Evolutionary conservation across 2,888 invertebrate species (phyloP).

Genomic region (Drosophila suboccidentalis): DNA sequence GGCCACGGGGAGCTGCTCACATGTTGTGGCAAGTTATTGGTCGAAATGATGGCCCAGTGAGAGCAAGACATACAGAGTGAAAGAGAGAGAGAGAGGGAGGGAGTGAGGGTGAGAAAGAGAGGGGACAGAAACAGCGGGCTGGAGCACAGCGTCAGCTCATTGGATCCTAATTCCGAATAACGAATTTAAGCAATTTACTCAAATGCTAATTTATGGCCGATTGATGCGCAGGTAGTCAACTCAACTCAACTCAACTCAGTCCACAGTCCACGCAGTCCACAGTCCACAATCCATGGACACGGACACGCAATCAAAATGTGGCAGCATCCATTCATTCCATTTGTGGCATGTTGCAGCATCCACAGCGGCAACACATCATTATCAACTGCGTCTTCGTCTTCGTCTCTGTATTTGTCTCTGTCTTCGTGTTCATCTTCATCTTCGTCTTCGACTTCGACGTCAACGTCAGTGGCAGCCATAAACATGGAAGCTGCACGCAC

Average conservation of each 20-base stretch:
- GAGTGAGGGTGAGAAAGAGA: slow-evolving; percentile 4
- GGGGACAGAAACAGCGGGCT: slow-evolving; percentile 52
- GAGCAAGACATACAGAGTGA: slow-evolving; percentile 15
- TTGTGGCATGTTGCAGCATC: slow-evolving; percentile 39
- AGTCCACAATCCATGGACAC: slow-evolving; percentile 9
- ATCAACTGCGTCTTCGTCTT: slow-evolving; percentile 50
- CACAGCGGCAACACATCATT: slow-evolving; percentile 65
- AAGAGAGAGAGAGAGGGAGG: slow-evolving; percentile 8
- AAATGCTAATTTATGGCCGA: slow-evolving; percentile 85
- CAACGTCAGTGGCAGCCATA: slow-evolving; percentile 75
- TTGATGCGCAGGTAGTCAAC: slow-evolving; percentile 82
- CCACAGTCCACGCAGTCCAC: slow-evolving; percentile 11
- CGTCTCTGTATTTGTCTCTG: slow-evolving; percentile 29
- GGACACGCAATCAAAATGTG: slow-evolving; percentile 76
- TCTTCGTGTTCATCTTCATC: neutral
- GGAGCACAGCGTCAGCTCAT: slow-evolving; percentile 65
- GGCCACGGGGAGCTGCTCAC: slow-evolving; percentile 52
- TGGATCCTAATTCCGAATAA: slow-evolving; percentile 84
- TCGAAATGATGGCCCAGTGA: slow-evolving; percentile 34
- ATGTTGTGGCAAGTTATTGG: slow-evolving; percentile 61
- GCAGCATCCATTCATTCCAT: slow-evolving; percentile 33
- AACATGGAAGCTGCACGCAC: slow-evolving; percentile 73
- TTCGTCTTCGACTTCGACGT: slow-evolving; percentile 38
- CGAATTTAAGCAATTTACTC: slow-evolving; percentile 85
- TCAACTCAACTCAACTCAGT: slow-evolving; percentile 24